A percentile compares a stretch with the other conserved stretches of the same genome.
These are phyloP conservation scores for Trididemnum clinides DNA, from an alignment of 23 tunicate genomes.

Conservation along the genomic window DNA sequence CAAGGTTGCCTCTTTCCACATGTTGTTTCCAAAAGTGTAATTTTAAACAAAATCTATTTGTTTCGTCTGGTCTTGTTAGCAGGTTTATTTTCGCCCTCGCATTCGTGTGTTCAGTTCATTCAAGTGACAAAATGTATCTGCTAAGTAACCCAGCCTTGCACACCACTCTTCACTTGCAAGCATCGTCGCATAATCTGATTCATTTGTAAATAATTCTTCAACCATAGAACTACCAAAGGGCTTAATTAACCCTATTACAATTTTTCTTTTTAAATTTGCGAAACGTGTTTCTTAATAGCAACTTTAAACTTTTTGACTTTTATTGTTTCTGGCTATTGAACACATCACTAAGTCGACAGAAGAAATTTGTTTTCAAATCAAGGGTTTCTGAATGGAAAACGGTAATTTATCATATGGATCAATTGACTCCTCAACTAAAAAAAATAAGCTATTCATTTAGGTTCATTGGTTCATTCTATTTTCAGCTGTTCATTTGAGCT, in stretches of 20 bases:
- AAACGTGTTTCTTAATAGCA: neutral
- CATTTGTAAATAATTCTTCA: too few species aligned
- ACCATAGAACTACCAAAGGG: neutral
- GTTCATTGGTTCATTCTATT: neutral
- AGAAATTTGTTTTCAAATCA: conserved; percentile 18
- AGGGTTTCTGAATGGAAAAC: conserved; percentile 10
- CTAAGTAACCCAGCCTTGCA: too few species aligned
- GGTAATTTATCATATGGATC: conserved; percentile 5
- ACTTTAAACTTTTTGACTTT: neutral
- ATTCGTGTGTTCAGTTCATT: too few species aligned
- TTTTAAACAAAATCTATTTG: too few species aligned
- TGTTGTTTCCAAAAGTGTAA: too few species aligned
- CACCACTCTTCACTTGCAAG: too few species aligned
- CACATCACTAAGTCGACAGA: conserved; percentile 10
- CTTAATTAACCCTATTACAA: neutral
- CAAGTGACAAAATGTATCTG: too few species aligned
- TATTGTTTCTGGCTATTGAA: neutral
- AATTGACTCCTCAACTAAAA: neutral
- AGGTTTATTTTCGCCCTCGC: too few species aligned
- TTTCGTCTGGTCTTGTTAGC: too few species aligned
- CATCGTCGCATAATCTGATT: too few species aligned
- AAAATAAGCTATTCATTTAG: neutral
- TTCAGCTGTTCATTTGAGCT: too few species aligned
- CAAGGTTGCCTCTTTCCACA: too few species aligned
- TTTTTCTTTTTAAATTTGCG: conserved; percentile 8